Evolutionary conservation across 1,140 invertebrate species (phyloP).

Genomic region (Drosophila saltans): DNA sequence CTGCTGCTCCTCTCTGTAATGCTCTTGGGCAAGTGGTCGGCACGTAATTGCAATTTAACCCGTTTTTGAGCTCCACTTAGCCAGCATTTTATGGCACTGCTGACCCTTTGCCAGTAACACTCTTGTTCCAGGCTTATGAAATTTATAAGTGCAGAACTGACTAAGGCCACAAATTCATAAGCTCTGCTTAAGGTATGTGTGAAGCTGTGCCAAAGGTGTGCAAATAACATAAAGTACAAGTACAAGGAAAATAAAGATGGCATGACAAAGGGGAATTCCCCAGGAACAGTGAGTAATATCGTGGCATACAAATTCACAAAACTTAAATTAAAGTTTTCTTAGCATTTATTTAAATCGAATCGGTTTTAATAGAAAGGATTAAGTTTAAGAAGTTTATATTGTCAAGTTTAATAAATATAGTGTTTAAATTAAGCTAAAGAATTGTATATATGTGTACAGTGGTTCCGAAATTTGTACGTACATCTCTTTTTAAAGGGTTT

Average conservation of each 20-base stretch:
- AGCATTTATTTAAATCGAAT: not conserved
- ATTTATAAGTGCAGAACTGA: slow-evolving; percentile 31
- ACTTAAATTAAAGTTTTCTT: not conserved
- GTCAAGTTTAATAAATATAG: too few species aligned
- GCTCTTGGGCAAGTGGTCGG: slow-evolving; percentile 25
- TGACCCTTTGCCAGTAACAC: not conserved
- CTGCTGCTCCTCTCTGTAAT: slow-evolving; percentile 21
- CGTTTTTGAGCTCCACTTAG: slow-evolving; percentile 25
- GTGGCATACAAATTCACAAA: not conserved
- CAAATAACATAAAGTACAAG: slow-evolving; percentile 5
- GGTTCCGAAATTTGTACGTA: too few species aligned
- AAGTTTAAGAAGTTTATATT: too few species aligned
- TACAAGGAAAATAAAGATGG: not conserved
- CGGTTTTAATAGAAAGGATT: too few species aligned
- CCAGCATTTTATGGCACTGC: slow-evolving; percentile 9
- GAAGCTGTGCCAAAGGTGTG: slow-evolving; percentile 11
- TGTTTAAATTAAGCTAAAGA: too few species aligned
- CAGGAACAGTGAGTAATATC: not conserved
- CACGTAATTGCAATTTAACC: slow-evolving; percentile 53
- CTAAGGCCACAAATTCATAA: slow-evolving; percentile 34
- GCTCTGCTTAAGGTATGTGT: slow-evolving; percentile 1
- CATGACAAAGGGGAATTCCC: slow-evolving; percentile 4
- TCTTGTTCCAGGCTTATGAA: slow-evolving; percentile 2
- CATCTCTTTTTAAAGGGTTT: too few species aligned
- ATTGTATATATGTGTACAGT: too few species aligned